Percentiles rank a stretch among this genome's conserved stretches.
phyloP scores from a whole-genome alignment of 2,113 vertebrate species.

The Hystrix brachyura region DNA sequence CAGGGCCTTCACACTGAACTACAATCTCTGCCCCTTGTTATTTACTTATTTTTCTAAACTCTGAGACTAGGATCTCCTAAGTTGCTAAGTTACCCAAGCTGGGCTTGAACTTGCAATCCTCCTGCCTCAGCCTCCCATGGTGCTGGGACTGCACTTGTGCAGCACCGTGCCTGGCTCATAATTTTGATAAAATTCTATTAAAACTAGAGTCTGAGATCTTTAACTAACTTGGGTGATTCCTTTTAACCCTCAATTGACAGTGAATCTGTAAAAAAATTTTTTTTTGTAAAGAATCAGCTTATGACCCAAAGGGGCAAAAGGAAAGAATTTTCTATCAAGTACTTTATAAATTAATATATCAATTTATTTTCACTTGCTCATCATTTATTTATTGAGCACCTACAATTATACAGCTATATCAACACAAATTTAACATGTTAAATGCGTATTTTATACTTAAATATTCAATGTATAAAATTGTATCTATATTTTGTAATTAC shows the following conservation, averaged over 20 bases:
- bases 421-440: not conserved
- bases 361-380: conserved; percentile 11
- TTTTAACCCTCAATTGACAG: not conserved
- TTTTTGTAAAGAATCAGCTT: not conserved
- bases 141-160: not conserved
- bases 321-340: not conserved
- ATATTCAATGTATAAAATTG: not conserved
- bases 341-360: not conserved
- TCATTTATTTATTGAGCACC: not conserved
- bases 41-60: not conserved
- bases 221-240: not conserved
- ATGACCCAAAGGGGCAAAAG: not conserved
- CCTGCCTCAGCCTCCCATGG: not conserved
- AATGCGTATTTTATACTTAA: too few relatives aligned
- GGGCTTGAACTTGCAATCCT: not conserved
- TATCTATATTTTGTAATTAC: not conserved
- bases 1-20: not conserved
- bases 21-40: not conserved
- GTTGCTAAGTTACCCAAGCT: not conserved
- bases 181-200: not conserved
- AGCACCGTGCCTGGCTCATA: not conserved
- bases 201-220: not conserved
- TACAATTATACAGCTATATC: not conserved
- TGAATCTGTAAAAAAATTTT: not conserved
- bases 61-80: not conserved